Evolutionary conservation across 2,797 vertebrate species (phyloP).

Genomic region (Rhynchonycteris naso): DNA sequence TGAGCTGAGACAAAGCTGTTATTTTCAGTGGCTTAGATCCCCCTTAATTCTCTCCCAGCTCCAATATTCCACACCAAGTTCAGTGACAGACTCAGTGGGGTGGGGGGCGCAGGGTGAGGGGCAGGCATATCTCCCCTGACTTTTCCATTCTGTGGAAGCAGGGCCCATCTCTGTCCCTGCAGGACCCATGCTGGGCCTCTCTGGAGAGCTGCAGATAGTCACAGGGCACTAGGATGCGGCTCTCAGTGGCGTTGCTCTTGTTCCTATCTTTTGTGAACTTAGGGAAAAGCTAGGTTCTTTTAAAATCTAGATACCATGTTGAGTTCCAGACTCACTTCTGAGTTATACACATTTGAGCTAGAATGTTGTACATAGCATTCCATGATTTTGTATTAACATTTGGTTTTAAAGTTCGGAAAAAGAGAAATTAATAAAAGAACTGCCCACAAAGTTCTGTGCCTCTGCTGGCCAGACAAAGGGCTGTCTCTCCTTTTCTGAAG

Average conservation of each 20-base stretch:
- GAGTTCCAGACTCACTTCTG: not conserved
- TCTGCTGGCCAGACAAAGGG: not conserved
- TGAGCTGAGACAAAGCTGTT: not conserved
- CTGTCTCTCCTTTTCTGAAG: not conserved
- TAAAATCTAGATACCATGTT: not conserved
- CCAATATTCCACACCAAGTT: not conserved
- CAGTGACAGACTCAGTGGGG: not conserved
- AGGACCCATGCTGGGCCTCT: not conserved
- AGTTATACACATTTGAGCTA: not conserved
- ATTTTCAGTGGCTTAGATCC: not conserved
- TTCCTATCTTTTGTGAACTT: not conserved
- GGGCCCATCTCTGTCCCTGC: not conserved
- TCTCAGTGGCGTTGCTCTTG: not conserved
- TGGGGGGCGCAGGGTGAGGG: rapidly evolving
- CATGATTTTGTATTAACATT: not conserved
- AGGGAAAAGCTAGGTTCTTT: not conserved
- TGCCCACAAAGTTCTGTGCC: no score
- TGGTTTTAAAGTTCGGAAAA: not conserved
- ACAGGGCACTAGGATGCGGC: no score
- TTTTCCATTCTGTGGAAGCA: not conserved
- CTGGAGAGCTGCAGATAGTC: not conserved
- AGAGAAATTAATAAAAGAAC: not conserved
- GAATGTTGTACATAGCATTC: not conserved
- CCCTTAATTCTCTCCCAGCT: not conserved
- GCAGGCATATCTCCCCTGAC: not conserved